Percentiles rank a stretch among this genome's conserved stretches.
Evolutionary conservation across 2,888 invertebrate species (phyloP).

Genomic region (Prosapia bicincta): DNA sequence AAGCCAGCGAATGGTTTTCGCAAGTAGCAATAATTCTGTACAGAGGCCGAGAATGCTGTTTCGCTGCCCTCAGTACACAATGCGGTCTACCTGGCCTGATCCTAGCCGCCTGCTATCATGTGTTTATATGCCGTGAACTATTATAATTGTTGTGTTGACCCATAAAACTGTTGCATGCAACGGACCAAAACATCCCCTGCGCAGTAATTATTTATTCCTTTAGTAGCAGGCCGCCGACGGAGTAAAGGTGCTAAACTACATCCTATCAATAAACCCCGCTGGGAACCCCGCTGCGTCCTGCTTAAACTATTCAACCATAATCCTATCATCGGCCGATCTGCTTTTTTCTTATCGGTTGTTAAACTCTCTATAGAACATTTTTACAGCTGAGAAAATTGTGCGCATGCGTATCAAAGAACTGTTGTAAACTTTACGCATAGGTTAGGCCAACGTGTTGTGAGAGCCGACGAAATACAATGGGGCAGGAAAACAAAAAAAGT

Average conservation of each 20-base stretch:
- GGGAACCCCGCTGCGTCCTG: background rate
- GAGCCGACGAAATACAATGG: no score
- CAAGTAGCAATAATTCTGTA: background rate
- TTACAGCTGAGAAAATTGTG: background rate
- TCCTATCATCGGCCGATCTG: slow-evolving; percentile 1
- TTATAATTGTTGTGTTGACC: slow-evolving; percentile 25
- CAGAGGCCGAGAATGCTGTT: background rate
- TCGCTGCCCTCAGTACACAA: background rate
- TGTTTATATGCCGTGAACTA: slow-evolving; percentile 27
- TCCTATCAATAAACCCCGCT: slow-evolving; percentile 11
- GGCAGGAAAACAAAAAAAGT: no score
- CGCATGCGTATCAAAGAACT: background rate
- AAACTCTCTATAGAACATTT: background rate
- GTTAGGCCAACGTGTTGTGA: no score
- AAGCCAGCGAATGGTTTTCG: background rate
- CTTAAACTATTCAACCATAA: background rate
- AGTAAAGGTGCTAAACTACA: slow-evolving; percentile 6
- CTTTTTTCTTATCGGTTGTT: background rate
- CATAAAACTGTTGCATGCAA: slow-evolving; percentile 25
- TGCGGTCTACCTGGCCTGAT: background rate
- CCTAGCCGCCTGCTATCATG: slow-evolving; percentile 5
- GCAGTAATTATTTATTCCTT: slow-evolving; percentile 20
- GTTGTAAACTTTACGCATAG: no score
- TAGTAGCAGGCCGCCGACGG: slow-evolving; percentile 10
- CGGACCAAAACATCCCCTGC: slow-evolving; percentile 12